Base-by-base conservation (phyloP, 1,140 invertebrate species). In the Meloidogyne exigua region DNA sequence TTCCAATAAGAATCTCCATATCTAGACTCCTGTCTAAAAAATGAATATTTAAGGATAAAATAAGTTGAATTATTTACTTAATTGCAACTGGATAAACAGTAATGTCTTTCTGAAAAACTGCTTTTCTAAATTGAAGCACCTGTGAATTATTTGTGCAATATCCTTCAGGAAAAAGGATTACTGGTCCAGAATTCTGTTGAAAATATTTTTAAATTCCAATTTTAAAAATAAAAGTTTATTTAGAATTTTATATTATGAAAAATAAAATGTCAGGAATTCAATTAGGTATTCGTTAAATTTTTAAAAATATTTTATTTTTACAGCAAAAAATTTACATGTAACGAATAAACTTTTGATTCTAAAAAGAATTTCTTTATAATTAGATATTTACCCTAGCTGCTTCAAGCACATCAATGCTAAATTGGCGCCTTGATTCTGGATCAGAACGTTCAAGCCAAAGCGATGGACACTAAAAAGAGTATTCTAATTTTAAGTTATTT, bases 111-210 rank as follows among this genome's bases (percentile, higher is more conserved):
- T 81, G 73, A 26, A 82, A 82, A 49, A 82, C 81, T 23, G 81
- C 81, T 36, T 70, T 70, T 15, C 80, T 62, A 62, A 81, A 81
- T 42, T 79, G 76, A n/a, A 81, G 36, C 13, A 82, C 81, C 62
- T 68, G 26, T n/a, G 79, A 76, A 68, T 83, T 83, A 63, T 83
- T 83, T 72, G 82, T 82, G 70, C 82, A 83, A 62, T 82, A 84
- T 7, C 82, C 82, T 66, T 83, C 82, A 2, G 82, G 82, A 44
- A 83, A 83, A 3, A 83, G 67, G 7, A 83, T 39, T 26, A 83
- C 77, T 23, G 82, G 81, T 15, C 79, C 80, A 18, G 79, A 28
- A 18, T 28, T 57, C 82, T 83, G 11, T 65, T 26, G 62, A 80
- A 80, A 80, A 26, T 21, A 15, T n/a, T 42, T 28, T 65, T 63